Base-by-base conservation (phyloP, 2,797 vertebrate species). In the Muscicapa striata region DNA sequence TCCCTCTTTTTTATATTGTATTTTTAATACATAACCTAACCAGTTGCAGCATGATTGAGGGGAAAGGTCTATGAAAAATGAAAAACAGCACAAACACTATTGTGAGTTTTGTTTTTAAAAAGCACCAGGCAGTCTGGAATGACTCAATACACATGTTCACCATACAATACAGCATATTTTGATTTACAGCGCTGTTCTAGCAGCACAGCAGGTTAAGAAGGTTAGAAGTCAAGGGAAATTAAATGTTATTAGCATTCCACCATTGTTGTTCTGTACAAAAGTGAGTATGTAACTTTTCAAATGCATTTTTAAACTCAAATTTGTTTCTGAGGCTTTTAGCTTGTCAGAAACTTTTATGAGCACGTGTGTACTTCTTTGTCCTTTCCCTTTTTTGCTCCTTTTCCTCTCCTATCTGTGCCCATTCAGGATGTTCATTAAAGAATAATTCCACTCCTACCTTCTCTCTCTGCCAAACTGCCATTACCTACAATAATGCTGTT, bases 161-260 rank as follows among this genome's bases (percentile, higher is more conserved):
- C 85, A 93, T 95, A 91, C 93, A 96, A 89, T 96, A 80, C 77
- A 61, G 95, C 89, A 29, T 94, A 96, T 97, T 97, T 97, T 97
- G 96, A 97, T 97, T 98, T 97, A 97, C 95, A 90, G 74, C 76
- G 40, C 94, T 90, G 54, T 95, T 93, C 91, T 90, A 94, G 89
- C 87, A 94, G 94, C 96, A 93, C 96, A 97, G 96, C 97, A 97
- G 96, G 97, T 96, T 96, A 94, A 95, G 96, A 93, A 97, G 97
- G 97, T 96, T 97, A 98, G 96, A 97, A 97, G 97, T 98, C 97
- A 97, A 96, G 96, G 95, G 96, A 97, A 97, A 98, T 98, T 97
- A 97, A 97, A 97, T 78, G 95, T 97, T 97, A 97, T 97, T 97
- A 98, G 96, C 96, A 96, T 97, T 97, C 96, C 83, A 91, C 94